Conservation (phyloP, 2,797 vertebrate genomes). For the Sebastes paucispinis region DNA sequence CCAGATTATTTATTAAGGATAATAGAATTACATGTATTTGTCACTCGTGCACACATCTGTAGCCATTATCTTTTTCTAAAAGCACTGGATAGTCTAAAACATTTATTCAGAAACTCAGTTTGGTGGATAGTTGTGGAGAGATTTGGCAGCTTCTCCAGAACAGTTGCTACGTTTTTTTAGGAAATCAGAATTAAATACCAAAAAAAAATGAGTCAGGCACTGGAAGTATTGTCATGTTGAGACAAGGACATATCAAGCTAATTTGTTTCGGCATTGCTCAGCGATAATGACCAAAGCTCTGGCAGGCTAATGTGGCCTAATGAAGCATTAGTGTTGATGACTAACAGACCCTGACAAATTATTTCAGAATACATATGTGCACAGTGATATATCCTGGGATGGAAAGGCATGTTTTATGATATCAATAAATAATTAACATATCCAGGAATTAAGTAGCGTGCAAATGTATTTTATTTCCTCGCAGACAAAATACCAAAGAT, state of each 20-base stretch:
- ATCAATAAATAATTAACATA: neutral
- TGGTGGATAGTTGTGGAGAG: neutral
- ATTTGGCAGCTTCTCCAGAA: neutral
- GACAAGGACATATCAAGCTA: neutral
- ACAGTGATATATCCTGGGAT: neutral
- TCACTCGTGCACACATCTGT: neutral
- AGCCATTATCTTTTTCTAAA: neutral
- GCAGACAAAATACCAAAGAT: neutral
- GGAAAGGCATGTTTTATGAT: neutral
- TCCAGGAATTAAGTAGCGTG: neutral
- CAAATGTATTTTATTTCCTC: neutral
- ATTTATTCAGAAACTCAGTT: neutral
- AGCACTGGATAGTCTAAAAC: neutral
- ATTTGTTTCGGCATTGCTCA: neutral
- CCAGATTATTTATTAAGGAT: neutral
- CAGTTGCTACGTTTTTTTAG: neutral
- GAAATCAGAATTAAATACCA: neutral
- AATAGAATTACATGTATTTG: neutral
- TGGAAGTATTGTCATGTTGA: neutral
- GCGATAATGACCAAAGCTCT: neutral
- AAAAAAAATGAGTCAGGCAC: neutral
- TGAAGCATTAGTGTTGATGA: neutral
- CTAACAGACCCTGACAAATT: neutral
- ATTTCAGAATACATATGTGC: neutral
- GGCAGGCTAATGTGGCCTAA: conserved; percentile 6